Evolutionary conservation across 2,888 invertebrate genomes (phyloP).

Genomic region (Smittia sp.): DNA sequence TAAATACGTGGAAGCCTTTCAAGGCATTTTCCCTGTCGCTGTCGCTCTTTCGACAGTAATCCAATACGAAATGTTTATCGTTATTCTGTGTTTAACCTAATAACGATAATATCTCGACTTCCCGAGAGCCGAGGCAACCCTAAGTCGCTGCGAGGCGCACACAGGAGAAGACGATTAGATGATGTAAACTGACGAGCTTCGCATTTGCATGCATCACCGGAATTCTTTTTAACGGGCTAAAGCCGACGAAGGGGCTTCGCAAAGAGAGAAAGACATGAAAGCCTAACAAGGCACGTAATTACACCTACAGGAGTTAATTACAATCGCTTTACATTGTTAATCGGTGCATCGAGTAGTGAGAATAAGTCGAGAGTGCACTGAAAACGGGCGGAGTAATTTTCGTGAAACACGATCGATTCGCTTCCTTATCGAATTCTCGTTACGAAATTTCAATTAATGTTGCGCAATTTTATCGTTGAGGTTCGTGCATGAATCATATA

Average conservation of each 20-base stretch:
- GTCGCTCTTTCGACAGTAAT: constrained; percentile 5
- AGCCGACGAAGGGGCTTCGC: not conserved
- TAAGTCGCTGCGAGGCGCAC: not conserved
- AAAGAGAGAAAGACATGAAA: constrained; percentile 10
- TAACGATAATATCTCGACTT: constrained; percentile 26
- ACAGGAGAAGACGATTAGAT: not conserved
- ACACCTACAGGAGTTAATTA: constrained; percentile 30
- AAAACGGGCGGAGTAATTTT: not conserved
- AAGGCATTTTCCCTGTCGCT: not conserved
- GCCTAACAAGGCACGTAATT: constrained; percentile 33
- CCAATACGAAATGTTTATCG: constrained; percentile 37
- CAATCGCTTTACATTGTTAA: constrained; percentile 8
- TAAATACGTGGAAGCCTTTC: constrained; percentile 24
- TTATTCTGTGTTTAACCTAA: constrained; percentile 19
- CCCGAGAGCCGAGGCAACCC: not conserved
- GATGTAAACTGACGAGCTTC: not conserved
- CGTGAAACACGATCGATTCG: not conserved
- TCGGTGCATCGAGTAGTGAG: not conserved
- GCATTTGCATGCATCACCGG: not conserved
- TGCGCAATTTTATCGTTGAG: too few species aligned
- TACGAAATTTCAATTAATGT: too few species aligned
- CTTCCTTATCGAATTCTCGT: too few species aligned
- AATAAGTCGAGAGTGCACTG: not conserved
- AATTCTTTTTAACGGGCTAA: not conserved
- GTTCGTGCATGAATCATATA: too few species aligned